Percentiles rank a stretch among this genome's conserved stretches.
Evolutionary conservation across 1,140 invertebrate genomes (phyloP).

Genomic region (Ooceraea biroi): DNA sequence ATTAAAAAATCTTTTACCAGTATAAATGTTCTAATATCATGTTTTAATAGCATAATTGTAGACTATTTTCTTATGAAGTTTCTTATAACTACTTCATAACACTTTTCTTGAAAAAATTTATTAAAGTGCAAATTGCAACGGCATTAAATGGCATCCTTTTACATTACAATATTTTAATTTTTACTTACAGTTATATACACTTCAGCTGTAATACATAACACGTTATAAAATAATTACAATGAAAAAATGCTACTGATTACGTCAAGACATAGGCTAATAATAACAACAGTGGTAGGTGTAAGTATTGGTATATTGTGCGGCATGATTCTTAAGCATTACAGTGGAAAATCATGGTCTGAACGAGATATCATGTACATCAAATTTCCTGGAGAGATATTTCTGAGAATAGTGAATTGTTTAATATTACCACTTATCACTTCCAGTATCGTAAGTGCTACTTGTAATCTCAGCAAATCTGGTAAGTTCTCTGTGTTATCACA

Average conservation of each 20-base stretch:
- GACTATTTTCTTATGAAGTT: no score
- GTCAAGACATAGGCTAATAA: constrained; percentile 63
- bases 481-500: constrained; percentile 10
- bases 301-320: constrained; percentile 69
- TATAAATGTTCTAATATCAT: no score
- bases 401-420: constrained; percentile 89
- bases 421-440: constrained; percentile 89
- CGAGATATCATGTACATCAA: constrained; percentile 88
- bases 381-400: constrained; percentile 88
- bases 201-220: background rate
- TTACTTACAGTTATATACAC: background rate
- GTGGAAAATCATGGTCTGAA: constrained; percentile 77
- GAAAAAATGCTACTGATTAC: constrained; percentile 19
- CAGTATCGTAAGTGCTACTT: constrained; percentile 88
- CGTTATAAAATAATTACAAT: constrained; percentile 45
- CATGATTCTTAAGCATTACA: constrained; percentile 71
- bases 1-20: no score
- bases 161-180: background rate
- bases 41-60: no score
- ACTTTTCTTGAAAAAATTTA: background rate
- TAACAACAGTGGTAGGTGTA: constrained; percentile 67
- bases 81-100: no score
- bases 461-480: constrained; percentile 84
- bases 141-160: no score
- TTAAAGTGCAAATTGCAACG: constrained; percentile 1